phyloP scores from a whole-genome alignment of 2,888 invertebrate species.

The Pterobdella sp. region DNA sequence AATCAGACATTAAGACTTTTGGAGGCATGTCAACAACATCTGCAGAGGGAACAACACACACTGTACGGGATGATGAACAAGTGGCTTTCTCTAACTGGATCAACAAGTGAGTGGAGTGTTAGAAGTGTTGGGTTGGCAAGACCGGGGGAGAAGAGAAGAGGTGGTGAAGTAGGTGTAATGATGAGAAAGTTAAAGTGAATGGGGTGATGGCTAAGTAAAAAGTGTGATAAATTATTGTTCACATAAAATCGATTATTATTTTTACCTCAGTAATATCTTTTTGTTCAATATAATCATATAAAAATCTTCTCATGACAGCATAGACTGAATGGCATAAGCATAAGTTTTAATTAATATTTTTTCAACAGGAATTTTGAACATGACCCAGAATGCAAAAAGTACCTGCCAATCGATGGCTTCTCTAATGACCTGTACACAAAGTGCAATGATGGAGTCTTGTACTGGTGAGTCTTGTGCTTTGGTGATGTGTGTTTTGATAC shows the following conservation, averaged over 20 bases:
- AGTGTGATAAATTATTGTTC: too few relatives aligned
- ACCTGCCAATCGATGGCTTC: slow-evolving; percentile 83
- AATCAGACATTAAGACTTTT: slow-evolving; percentile 45
- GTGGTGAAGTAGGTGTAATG: too few relatives aligned
- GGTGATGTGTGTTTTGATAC: background rate
- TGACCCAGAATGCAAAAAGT: slow-evolving; percentile 74
- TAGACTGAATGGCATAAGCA: too few relatives aligned
- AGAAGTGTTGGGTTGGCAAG: too few relatives aligned
- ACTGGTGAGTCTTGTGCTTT: slow-evolving; percentile 61
- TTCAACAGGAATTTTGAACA: slow-evolving; percentile 61
- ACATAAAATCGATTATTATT: too few relatives aligned
- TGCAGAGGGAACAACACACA: slow-evolving; percentile 69
- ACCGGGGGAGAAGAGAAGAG: too few relatives aligned
- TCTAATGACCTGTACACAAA: slow-evolving; percentile 84
- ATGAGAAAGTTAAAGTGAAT: too few relatives aligned
- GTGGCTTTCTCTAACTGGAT: slow-evolving; percentile 98
- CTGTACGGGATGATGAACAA: slow-evolving; percentile 72
- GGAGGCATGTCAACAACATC: slow-evolving; percentile 92
- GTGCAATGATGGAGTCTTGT: slow-evolving; percentile 86
- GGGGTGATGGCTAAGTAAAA: too few relatives aligned
- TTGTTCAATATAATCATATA: too few relatives aligned
- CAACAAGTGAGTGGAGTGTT: slow-evolving; percentile 58
- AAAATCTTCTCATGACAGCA: too few relatives aligned
- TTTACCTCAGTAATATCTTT: too few relatives aligned
- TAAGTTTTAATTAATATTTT: too few relatives aligned